Evolutionary conservation across 2,888 invertebrate species (phyloP).

Genomic region (Noctua pronuba): DNA sequence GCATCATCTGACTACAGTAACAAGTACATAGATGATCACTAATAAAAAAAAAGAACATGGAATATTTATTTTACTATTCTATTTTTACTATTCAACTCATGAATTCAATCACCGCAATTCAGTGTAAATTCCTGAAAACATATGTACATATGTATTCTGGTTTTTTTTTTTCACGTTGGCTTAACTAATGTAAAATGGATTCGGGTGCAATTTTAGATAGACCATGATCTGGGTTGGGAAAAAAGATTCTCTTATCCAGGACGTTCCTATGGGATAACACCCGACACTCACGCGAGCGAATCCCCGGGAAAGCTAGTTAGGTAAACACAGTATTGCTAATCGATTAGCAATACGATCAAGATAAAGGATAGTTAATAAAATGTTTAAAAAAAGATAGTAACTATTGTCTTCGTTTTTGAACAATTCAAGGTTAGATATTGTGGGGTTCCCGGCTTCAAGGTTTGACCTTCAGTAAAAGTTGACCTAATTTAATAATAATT

Average conservation of each 20-base stretch:
- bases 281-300: neutral
- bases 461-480: neutral
- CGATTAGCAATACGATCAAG: constrained; percentile 7
- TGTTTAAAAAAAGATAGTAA: neutral
- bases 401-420: neutral
- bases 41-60: too few species aligned
- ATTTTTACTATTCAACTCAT: constrained; percentile 4
- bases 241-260: neutral
- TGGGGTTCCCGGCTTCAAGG: constrained; percentile 5
- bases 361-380: neutral
- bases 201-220: neutral
- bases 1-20: neutral
- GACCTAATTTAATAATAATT: neutral
- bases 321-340: neutral
- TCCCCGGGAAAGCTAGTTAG: neutral
- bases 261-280: neutral
- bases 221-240: neutral
- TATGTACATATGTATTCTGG: too few species aligned
- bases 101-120: neutral
- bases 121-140: too few species aligned
- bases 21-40: neutral
- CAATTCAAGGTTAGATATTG: neutral
- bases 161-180: too few species aligned
- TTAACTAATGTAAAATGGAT: too few species aligned
- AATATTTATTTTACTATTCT: neutral